phyloP scores from a whole-genome alignment of 1,140 invertebrate genomes.

The Dreissena polymorpha region DNA sequence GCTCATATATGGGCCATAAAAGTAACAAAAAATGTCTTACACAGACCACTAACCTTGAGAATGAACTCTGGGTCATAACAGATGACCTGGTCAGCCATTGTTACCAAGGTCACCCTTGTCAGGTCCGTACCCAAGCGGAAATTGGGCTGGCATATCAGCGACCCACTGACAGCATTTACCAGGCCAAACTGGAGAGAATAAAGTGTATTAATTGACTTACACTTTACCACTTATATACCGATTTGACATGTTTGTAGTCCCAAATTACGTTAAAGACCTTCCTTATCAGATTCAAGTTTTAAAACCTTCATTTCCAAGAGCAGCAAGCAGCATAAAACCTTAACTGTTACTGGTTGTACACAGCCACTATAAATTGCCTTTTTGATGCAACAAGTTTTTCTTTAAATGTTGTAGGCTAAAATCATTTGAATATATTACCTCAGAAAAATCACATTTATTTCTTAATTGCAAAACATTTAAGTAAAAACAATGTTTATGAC shows the following conservation, averaged over 20 bases:
- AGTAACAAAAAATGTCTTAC: too few relatives aligned
- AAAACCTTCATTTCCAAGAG: too few relatives aligned
- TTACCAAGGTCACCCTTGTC: slow-evolving; percentile 67
- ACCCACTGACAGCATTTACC: slow-evolving; percentile 77
- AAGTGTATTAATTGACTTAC: too few relatives aligned
- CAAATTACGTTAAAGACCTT: too few relatives aligned
- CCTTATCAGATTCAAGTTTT: too few relatives aligned
- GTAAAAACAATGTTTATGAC: not conserved
- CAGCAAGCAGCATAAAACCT: too few relatives aligned
- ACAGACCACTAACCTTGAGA: slow-evolving; percentile 79
- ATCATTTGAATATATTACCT: not conserved
- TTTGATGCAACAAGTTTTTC: not conserved
- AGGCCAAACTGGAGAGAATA: slow-evolving; percentile 67
- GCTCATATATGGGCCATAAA: too few relatives aligned
- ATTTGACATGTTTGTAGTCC: too few relatives aligned
- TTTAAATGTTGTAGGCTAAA: not conserved
- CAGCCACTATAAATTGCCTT: too few relatives aligned
- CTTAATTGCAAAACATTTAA: slow-evolving; percentile 3
- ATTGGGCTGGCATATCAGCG: slow-evolving; percentile 77
- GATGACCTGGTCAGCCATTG: slow-evolving; percentile 68
- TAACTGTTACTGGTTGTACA: too few relatives aligned
- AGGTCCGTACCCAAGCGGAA: slow-evolving; percentile 72
- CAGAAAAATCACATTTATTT: not conserved
- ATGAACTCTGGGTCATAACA: slow-evolving; percentile 80
- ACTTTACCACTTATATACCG: too few relatives aligned